Evolutionary conservation across 1,140 invertebrate species (phyloP), one percentile per base, ranked within the genome.

Genomic region (Bacillus rossius): DNA sequence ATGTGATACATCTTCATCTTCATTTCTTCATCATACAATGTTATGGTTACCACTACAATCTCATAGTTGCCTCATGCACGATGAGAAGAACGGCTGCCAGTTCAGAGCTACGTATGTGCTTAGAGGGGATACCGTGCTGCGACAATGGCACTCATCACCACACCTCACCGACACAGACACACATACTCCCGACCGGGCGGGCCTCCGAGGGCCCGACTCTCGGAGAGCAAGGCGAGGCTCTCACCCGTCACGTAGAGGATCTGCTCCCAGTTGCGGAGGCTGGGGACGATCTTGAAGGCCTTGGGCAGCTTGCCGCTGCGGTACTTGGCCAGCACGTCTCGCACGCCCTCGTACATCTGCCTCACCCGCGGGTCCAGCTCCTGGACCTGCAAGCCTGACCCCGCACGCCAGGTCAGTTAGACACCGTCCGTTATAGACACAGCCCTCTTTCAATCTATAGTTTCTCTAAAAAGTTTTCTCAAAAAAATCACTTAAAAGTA

Each of bases 281-380:
- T 87, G 13, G 97, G 96, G 59, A 99, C 86, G 62, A 97, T 87
- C 81, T 99, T 99, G 72, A 99, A 99, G 8, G 96, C 94, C 74
- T 99, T 99, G 0, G 97, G 97, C 34, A 99, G 74, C 78, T 96
- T 97, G 14, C 97, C 97, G 76, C 91, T 94, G 52, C 96, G 80
- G 73, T 99, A 99, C 64, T 87, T 90, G 34, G 82, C 77, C 48
- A 98, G 75, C 14, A 98, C 88, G 70, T 92, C 84, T 63, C 87
- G 76, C 1, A 99, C 91, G 55, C 92, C 89, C 77, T 92, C 86
- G 71, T 95, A 98, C 85, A 96, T 87, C 47, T 85, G 75, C 67
- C 79, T 10, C 14, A 85, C 72, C 60, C 73, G 55, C 17, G 90
- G 88, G 77, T 95, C 88, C 50, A 96, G 71, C 62, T 92, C 87